Base-by-base conservation (phyloP, 1,140 invertebrate species). In the Leptinotarsa texana region DNA sequence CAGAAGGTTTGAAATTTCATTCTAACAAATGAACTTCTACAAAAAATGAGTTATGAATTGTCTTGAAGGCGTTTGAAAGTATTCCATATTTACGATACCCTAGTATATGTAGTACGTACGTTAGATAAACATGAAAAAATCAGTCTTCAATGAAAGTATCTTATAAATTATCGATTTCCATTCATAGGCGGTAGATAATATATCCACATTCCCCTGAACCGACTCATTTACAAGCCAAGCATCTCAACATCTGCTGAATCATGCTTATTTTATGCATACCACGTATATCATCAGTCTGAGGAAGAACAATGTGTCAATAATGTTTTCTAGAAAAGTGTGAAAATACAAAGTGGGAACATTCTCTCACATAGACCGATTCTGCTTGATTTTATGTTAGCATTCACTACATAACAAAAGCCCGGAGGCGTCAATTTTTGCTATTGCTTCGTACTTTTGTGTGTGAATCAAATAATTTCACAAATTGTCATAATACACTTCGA, bases 161-260 rank as follows among this genome's bases (percentile, higher is more conserved):
- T 57, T 18, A 57, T 17, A 17, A 57, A 57, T 57, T 15, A 57
- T 57, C 51, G n/a, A 57, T 57, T 57, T 57, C 51, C 51, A 57
- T 57, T 57, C 51, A 57, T 18, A 57, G 51, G 51, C 51, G 17
- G 51, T 57, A 57, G 51, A 57, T 57, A 57, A 57, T 57, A 57
- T 42, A 42, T 42, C 33, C 8, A 42, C 51, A 57, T 57, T 57
- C 51, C 51, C 51, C 15, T 57, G 51, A 57, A 57, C n/a, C 51
- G 51, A n/a, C 51, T 57, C 51, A 57, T 57, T 57, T 57, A 57
- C 51, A 18, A 42, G 33, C 33, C 33, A 57, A 57, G 51, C 51
- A 57, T 57, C n/a, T 57, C 51, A 18, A 57, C n/a, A 57, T 57
- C 51, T 57, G 51, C 51, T 57, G 51, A 57, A 17, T 57, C n/a